Base-by-base conservation (phyloP, 2,888 invertebrate genomes). In the Phengaris arion region DNA sequence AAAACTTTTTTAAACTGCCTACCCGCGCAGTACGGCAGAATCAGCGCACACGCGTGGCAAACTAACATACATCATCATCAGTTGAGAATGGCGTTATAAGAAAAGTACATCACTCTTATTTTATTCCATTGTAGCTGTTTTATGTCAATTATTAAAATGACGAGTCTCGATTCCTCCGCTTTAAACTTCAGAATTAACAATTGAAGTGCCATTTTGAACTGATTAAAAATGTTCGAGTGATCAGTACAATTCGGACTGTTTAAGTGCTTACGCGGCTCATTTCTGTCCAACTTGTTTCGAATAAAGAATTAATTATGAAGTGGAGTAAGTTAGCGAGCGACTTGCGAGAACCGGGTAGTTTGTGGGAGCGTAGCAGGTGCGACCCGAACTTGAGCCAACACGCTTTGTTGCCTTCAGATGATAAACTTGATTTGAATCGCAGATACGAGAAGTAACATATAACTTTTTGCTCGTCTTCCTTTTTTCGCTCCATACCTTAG, bases 251-350 rank as follows among this genome's bases (percentile, higher is more conserved):
- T 92, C 89, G 86, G 89, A 90, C 91, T 89, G 89, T 92, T 91
- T 90, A 92, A 92, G 91, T 92, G 91, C 90, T 90, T 86, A 90
- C 88, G 88, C 88, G 89, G 87, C 86, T 86, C 87, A 87, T 82
- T 85, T 86, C 88, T 88, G 90, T 89, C 89, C 91, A 88, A 93
- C 88, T 93, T 91, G 88, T 89, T 87, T 88, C 87, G 91, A 92
- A 90, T 93, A 92, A 93, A 93, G 93, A 93, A 93, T 93, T 93
- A 93, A 93, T 93, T 93, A 93, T 92, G 92, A 91, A 91, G 89
- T 86, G 84, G 84, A 88, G 89, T 85, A 90, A 90, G 86, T 89
- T 91, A 83, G 83, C 86, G 86, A 82, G 83, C 86, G 86, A 89
- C 88, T 90, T 89, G 88, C 85, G 85, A 90, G 86, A 85, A 85